These are phyloP conservation scores for Eupsilia transversa DNA, from an alignment of 2,888 invertebrate genomes.

Conservation along the genomic window DNA sequence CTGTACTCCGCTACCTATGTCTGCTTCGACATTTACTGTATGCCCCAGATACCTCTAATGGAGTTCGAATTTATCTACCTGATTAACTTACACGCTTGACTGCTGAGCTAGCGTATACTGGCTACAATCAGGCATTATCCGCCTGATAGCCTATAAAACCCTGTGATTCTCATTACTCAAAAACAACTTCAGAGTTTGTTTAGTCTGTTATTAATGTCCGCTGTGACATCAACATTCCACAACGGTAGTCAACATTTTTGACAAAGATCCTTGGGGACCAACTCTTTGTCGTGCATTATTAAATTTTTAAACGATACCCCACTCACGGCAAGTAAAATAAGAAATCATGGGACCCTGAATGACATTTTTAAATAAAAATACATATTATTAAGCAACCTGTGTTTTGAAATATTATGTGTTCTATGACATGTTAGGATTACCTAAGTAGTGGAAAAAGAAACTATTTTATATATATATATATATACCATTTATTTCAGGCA, in stretches of 20 bases:
- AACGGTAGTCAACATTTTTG: slow-evolving; percentile 21
- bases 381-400: not conserved
- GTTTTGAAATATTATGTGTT: slow-evolving; percentile 9
- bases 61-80: slow-evolving; percentile 44
- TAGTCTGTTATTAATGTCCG: slow-evolving; percentile 1
- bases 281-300: slow-evolving; percentile 42
- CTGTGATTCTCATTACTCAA: not conserved
- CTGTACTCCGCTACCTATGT: not conserved
- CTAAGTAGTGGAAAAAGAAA: not conserved
- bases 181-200: not conserved
- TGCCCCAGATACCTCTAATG: slow-evolving; percentile 44
- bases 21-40: slow-evolving; percentile 14
- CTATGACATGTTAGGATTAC: no score
- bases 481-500: no score
- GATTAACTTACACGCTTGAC: slow-evolving; percentile 39
- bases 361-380: not conserved
- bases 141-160: not conserved
- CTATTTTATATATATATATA: no score
- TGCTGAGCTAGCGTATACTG: slow-evolving; percentile 1
- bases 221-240: not conserved
- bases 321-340: slow-evolving; percentile 9
- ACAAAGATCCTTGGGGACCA: slow-evolving; percentile 12
- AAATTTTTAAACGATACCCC: slow-evolving; percentile 23
- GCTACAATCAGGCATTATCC: slow-evolving; percentile 11
- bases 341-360: not conserved